Conservation (phyloP, 2,888 invertebrate genomes). For the Diarsia brunnea region DNA sequence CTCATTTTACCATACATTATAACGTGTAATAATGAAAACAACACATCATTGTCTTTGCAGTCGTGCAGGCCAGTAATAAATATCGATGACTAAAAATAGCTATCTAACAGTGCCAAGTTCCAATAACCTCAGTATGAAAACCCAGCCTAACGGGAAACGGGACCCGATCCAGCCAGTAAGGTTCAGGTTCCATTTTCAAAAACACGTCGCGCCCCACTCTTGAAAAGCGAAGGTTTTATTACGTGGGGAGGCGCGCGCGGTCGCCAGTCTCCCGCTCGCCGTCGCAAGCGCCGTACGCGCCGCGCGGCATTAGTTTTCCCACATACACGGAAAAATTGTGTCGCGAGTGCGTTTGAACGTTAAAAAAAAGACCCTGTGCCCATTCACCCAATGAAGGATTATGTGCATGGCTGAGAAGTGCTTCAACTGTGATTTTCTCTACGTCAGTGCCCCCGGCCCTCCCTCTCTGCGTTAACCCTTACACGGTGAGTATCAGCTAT, state of each 20-base stretch:
- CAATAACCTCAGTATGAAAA: slow-evolving; percentile 53
- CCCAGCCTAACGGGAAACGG: slow-evolving; percentile 62
- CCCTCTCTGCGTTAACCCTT: slow-evolving; percentile 72
- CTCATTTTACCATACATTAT: not conserved
- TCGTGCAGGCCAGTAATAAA: slow-evolving; percentile 6
- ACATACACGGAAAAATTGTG: slow-evolving; percentile 86
- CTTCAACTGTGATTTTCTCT: slow-evolving; percentile 80
- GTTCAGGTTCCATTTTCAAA: slow-evolving; percentile 73
- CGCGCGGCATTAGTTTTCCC: slow-evolving; percentile 88
- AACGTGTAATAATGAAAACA: not conserved
- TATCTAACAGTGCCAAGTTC: slow-evolving; percentile 35
- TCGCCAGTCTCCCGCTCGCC: slow-evolving; percentile 85
- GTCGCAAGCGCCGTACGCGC: slow-evolving; percentile 83
- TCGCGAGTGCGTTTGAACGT: slow-evolving; percentile 80
- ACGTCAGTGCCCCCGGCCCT: slow-evolving; percentile 84
- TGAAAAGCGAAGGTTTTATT: slow-evolving; percentile 86
- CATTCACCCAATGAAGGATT: slow-evolving; percentile 82
- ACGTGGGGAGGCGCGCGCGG: slow-evolving; percentile 78
- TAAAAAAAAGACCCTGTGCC: slow-evolving; percentile 65
- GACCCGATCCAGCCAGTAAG: slow-evolving; percentile 62
- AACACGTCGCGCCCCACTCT: slow-evolving; percentile 80
- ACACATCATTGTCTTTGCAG: not conserved
- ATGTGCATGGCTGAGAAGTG: slow-evolving; percentile 88
- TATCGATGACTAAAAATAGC: slow-evolving; percentile 6
- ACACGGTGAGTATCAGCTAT: slow-evolving; percentile 71